Conservation (phyloP, 1,140 invertebrate species). For the Macrotrachela quadricornifera region DNA sequence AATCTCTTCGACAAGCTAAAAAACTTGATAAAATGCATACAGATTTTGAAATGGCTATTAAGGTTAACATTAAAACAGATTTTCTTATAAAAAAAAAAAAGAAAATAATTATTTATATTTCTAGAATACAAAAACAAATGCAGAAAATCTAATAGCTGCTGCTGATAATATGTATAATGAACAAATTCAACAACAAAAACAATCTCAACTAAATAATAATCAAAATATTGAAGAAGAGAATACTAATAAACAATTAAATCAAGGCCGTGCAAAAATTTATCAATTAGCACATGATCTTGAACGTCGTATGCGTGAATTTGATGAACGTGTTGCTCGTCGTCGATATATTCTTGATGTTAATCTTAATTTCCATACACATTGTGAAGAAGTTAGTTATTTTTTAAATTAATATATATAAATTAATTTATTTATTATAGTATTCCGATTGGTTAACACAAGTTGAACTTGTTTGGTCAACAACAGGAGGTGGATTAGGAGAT, state of each 20-base stretch:
- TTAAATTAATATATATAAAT: too few species aligned
- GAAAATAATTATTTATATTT: too few species aligned
- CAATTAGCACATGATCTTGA: conserved; percentile 62
- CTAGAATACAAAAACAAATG: conserved; percentile 91
- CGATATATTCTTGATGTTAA: too few species aligned
- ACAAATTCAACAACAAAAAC: conserved; percentile 68
- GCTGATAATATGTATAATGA: conserved; percentile 86
- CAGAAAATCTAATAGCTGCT: conserved; percentile 77
- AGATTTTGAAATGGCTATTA: conserved; percentile 74
- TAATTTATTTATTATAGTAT: too few species aligned
- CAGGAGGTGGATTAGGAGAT: too few species aligned
- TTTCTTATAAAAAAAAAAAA: too few species aligned
- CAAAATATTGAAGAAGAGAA: conserved; percentile 36
- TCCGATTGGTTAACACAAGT: too few species aligned
- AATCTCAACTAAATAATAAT: too few species aligned
- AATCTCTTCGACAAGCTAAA: conserved; percentile 71
- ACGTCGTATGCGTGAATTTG: conserved; percentile 62
- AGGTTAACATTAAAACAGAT: conserved; percentile 35
- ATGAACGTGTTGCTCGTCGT: conserved; percentile 49
- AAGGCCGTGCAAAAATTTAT: background rate
- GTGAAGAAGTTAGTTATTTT: too few species aligned
- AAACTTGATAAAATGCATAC: conserved; percentile 80
- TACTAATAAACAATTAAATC: background rate
- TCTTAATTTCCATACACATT: too few species aligned
- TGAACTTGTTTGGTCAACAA: too few species aligned